These are phyloP conservation scores for Tarsius wallacei DNA, from an alignment of 2,797 vertebrate species.

Conservation along the genomic window DNA sequence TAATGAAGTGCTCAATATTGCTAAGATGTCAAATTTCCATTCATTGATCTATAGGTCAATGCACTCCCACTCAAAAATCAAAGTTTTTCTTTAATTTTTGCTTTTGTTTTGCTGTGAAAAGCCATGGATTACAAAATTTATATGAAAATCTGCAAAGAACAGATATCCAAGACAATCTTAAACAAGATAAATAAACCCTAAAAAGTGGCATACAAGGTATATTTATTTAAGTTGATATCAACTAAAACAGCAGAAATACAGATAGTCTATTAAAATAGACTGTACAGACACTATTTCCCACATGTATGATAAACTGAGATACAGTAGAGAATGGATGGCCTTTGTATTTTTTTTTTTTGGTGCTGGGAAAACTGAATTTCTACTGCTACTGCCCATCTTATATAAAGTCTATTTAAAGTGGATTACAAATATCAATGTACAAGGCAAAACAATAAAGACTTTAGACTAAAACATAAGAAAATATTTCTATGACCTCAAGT, in stretches of 20 bases:
- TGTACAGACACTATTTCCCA: neutral
- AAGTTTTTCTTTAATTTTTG: neutral
- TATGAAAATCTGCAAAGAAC: neutral
- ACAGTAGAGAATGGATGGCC: neutral
- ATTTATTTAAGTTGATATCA: neutral
- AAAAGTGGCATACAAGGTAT: neutral
- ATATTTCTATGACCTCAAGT: conserved; percentile 35
- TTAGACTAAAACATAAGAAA: conserved; percentile 61
- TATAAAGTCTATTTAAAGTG: conserved; percentile 27
- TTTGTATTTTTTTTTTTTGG: conserved; percentile 25
- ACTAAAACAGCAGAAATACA: neutral
- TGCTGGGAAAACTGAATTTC: conserved; percentile 50
- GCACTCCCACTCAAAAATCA: neutral
- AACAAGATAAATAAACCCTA: neutral
- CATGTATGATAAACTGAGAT: neutral
- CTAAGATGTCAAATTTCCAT: neutral
- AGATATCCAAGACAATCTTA: neutral
- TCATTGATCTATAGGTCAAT: neutral
- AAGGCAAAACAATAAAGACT: conserved; percentile 43
- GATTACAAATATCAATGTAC: conserved; percentile 50
- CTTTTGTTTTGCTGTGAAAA: neutral
- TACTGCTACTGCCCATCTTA: neutral
- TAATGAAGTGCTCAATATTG: neutral
- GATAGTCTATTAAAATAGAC: neutral
- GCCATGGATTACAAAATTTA: neutral